Evolutionary conservation across 2,113 vertebrate species (phyloP), one percentile per base, ranked within the genome.

Genomic region (Gallinago media): DNA sequence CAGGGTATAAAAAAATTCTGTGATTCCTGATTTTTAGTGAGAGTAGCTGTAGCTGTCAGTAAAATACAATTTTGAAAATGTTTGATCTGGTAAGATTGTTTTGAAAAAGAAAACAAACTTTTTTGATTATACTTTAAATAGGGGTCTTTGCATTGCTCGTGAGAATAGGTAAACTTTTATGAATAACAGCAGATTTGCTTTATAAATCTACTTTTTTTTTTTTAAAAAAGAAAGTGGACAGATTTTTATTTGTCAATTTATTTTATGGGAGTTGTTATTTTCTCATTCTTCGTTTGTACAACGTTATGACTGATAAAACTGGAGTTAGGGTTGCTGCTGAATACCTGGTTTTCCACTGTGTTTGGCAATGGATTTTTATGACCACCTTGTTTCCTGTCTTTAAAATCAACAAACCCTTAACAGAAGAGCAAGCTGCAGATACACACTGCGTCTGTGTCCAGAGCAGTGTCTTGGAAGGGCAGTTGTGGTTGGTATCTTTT

Each of bases 111-210:
- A 77, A 47, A 23, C 27, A 38, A 61, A 7, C 9, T 55, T 70
- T 67, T 59, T 34, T 34, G 8, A 15, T 72, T 63, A 3, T 56
- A 25, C 75, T 76, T 89, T 79, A 3, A 31, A 66, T 72, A 75
- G 20, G 15, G 6, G 3, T 11, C 54, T 81, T 84, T 23, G 7
- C 3, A 18, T 77, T 1, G 2, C 0, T 1, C 47, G 4, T 56
- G 5, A 47, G n/a, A 83, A 38, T 38, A 72, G 15, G 12, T 67
- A n/a, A 11, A 15, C 8, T 46, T 31, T 46, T 31, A 6, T 81
- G 31, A 66, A 12, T 70, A 66, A 32, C 63, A 14, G 3, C 26
- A 66, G 36, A 56, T 81, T 52, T 88, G 14, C 26, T 26, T 78
- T 65, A n/a, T 52, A 61, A 74, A 67, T 42, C 14, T 16, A 4